These are phyloP conservation scores for Oligia strigilis DNA, from an alignment of 2,888 invertebrate genomes.

Conservation along the genomic window DNA sequence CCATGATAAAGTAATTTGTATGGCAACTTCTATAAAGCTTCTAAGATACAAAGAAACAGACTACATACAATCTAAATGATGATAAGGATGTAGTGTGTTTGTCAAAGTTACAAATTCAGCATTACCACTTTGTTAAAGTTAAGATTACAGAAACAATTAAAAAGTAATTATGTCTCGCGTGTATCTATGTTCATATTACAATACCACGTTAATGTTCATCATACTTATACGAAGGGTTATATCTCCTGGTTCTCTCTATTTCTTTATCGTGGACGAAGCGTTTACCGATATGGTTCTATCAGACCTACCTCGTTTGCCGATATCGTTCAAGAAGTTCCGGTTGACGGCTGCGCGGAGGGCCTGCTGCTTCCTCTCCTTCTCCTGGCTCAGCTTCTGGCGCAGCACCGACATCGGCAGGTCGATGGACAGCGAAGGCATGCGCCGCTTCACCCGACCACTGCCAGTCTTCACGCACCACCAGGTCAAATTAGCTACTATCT, in stretches of 20 bases:
- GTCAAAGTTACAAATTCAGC: neutral
- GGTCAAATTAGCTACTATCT: constrained; percentile 64
- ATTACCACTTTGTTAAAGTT: neutral
- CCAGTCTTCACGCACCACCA: constrained; percentile 77
- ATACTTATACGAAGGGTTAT: neutral
- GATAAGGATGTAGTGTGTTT: too few relatives aligned
- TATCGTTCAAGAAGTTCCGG: constrained; percentile 93
- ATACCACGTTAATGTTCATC: too few relatives aligned
- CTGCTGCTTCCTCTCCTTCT: constrained; percentile 93
- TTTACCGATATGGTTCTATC: neutral
- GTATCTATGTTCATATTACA: neutral
- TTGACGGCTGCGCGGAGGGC: constrained; percentile 91
- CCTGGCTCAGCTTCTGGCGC: constrained; percentile 94
- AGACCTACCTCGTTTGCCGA: constrained; percentile 93
- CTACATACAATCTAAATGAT: too few relatives aligned
- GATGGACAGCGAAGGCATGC: constrained; percentile 94
- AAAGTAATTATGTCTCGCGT: neutral
- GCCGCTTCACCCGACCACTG: constrained; percentile 89
- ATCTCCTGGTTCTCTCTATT: constrained; percentile 3
- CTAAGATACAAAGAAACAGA: neutral
- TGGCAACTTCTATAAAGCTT: neutral
- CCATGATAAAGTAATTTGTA: neutral
- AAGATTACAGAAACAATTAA: neutral
- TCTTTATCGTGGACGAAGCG: neutral
- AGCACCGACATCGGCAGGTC: constrained; percentile 96